Percentiles rank a stretch among this genome's conserved stretches.
These are phyloP conservation scores for Bombus waltoni DNA, from an alignment of 1,140 invertebrate species.

Conservation along the genomic window DNA sequence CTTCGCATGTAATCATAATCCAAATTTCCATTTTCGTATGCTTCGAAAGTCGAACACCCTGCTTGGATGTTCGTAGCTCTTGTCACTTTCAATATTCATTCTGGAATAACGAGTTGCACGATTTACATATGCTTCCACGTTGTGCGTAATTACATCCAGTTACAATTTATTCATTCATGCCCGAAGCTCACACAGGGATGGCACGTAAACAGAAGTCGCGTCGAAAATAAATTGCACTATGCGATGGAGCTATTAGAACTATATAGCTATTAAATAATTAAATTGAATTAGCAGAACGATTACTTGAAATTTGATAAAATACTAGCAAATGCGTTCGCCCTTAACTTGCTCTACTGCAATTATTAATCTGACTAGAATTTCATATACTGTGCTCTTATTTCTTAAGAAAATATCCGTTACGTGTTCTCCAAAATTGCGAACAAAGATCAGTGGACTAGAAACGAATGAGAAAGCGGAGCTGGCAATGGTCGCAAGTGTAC, in stretches of 20 bases:
- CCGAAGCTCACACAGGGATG: not conserved
- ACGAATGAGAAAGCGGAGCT: not conserved
- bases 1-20: not conserved
- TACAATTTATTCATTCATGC: constrained; percentile 10
- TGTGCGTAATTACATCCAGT: not conserved
- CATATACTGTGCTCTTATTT: no score
- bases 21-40: not conserved
- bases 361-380: no score
- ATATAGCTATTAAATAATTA: not conserved
- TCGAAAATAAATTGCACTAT: not conserved
- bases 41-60: not conserved
- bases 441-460: not conserved
- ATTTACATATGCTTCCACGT: not conserved
- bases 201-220: not conserved
- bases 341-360: not conserved
- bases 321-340: not conserved
- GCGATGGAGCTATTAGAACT: not conserved
- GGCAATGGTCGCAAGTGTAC: constrained; percentile 30
- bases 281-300: not conserved
- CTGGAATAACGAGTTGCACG: not conserved
- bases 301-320: not conserved
- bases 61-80: not conserved
- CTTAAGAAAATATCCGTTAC: no score
- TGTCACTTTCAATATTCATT: constrained; percentile 6
- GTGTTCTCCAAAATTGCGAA: no score